Percentiles rank a stretch among this genome's conserved stretches.
Conservation (phyloP, 2,113 vertebrate genomes). For the Mungos mungo region DNA sequence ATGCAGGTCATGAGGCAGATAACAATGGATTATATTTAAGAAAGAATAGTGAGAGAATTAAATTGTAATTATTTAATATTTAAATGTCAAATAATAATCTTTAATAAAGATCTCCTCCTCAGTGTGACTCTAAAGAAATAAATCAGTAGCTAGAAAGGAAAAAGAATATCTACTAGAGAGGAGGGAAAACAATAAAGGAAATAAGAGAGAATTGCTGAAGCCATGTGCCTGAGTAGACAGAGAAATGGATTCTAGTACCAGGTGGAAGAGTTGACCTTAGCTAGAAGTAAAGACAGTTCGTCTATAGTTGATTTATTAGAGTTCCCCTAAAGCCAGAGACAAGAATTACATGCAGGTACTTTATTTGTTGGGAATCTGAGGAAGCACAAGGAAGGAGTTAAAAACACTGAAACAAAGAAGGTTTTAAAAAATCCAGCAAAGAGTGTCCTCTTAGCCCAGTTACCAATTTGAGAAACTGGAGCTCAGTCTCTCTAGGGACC, state of each 20-base stretch:
- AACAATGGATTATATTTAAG: not conserved
- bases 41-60: not conserved
- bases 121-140: not conserved
- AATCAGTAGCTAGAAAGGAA: not conserved
- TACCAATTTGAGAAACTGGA: not conserved
- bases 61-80: not conserved
- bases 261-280: not conserved
- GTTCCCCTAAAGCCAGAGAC: not conserved
- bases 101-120: not conserved
- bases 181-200: not conserved
- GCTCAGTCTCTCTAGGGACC: not conserved
- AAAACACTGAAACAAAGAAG: too few species aligned
- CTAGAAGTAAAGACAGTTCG: not conserved
- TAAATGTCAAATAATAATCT: not conserved
- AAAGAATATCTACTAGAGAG: not conserved
- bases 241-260: not conserved
- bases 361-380: not conserved
- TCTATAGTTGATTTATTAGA: not conserved
- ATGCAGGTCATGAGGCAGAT: not conserved
- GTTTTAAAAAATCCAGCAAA: not conserved
- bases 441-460: not conserved
- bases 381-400: not conserved
- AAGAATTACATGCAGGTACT: not conserved
- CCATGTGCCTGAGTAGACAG: not conserved
- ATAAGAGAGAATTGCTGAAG: not conserved